Conservation (phyloP, 2,113 vertebrate species). For the Tragulus kanchil region DNA sequence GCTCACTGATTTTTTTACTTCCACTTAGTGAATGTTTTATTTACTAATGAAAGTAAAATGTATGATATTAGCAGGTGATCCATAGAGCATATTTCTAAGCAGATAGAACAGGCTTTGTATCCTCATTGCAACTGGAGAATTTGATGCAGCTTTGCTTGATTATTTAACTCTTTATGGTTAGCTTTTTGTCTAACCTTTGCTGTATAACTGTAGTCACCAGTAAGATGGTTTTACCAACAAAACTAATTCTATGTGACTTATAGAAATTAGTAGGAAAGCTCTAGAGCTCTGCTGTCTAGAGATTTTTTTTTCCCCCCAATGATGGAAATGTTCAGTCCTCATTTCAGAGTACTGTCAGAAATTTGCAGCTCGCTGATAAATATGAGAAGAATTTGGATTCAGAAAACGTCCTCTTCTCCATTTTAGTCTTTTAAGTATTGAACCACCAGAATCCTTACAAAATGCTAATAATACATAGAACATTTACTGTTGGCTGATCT, state of each 20-base stretch:
- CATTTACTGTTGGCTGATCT: background rate
- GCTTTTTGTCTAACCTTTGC: background rate
- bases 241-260: background rate
- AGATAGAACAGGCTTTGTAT: background rate
- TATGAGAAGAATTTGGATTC: background rate
- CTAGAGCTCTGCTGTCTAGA: background rate
- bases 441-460: slow-evolving; percentile 14
- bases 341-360: slow-evolving; percentile 15
- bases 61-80: background rate
- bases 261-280: slow-evolving; percentile 24
- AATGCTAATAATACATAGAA: background rate
- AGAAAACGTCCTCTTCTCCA: background rate
- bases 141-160: background rate
- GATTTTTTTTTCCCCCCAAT: background rate
- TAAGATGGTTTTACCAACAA: background rate
- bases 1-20: background rate
- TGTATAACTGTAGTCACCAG: background rate
- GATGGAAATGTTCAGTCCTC: background rate
- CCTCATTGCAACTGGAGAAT: background rate
- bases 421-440: background rate
- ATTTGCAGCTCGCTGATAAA: background rate
- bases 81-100: background rate
- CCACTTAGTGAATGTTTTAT: background rate
- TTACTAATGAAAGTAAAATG: background rate
- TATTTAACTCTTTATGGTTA: background rate